phyloP scores from a whole-genome alignment of 53 echinoderm and acorn worm species.

The Stichopus horrens region DNA sequence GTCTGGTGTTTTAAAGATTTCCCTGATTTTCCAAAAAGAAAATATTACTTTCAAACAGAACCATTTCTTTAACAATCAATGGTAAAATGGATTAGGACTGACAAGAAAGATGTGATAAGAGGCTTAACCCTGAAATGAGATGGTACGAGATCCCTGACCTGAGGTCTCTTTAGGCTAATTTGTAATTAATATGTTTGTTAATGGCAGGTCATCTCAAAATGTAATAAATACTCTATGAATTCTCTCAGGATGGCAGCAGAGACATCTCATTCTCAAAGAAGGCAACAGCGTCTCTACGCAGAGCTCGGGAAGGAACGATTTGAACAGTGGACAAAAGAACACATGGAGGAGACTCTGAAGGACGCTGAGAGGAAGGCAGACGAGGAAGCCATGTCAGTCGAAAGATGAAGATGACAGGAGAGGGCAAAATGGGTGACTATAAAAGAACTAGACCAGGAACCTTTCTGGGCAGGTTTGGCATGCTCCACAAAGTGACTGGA shows the following conservation, averaged over 20 bases:
- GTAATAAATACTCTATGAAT: not conserved
- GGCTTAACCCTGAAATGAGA: no score
- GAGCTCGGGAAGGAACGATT: conserved; percentile 84
- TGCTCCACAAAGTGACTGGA: no score
- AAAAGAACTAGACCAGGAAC: no score
- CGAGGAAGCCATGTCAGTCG: conserved; percentile 6
- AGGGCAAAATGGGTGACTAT: not conserved
- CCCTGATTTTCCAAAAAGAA: no score
- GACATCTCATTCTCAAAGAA: conserved; percentile 56
- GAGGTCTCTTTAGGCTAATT: no score
- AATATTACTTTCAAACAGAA: no score
- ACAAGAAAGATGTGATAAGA: no score
- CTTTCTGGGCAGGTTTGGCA: no score
- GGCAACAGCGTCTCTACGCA: conserved; percentile 67
- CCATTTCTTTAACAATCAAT: no score
- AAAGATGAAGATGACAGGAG: not conserved
- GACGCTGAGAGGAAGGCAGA: conserved; percentile 44
- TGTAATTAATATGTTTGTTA: no score
- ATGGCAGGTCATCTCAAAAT: not conserved
- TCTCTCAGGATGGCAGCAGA: conserved; percentile 80
- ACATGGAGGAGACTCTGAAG: conserved; percentile 65
- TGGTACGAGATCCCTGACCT: not conserved
- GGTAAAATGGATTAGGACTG: no score
- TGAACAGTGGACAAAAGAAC: conserved; percentile 89
- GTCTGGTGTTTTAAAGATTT: no score